Conservation (phyloP, 2,113 vertebrate genomes). For the Myanophis thanlyinensis region DNA sequence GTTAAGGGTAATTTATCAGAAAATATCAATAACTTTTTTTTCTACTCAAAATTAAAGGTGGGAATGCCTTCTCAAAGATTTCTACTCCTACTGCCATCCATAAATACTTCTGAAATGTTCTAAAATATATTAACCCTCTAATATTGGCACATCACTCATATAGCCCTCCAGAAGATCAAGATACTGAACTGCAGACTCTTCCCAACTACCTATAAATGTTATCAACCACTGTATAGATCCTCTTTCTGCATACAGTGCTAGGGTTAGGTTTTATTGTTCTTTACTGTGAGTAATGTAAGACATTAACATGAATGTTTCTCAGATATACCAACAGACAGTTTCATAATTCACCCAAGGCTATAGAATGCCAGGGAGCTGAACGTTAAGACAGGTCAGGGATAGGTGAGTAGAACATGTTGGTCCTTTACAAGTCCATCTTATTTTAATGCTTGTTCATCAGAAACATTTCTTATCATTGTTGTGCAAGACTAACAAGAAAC, state of each 20-base stretch:
- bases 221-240: not conserved
- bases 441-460: not conserved
- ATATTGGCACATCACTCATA: not conserved
- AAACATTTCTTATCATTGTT: not conserved
- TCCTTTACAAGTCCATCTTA: not conserved
- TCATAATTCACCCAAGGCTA: not conserved
- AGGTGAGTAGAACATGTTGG: not conserved
- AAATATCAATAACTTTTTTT: not conserved
- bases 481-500: not conserved
- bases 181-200: not conserved
- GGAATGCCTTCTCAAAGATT: not conserved
- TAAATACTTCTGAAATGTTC: not conserved
- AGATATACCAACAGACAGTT: not conserved
- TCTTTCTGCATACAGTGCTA: not conserved
- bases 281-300: not conserved
- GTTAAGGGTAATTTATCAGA: not conserved
- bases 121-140: not conserved
- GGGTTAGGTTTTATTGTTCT: not conserved
- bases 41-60: not conserved
- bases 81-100: not conserved
- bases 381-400: not conserved
- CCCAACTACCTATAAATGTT: not conserved
- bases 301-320: not conserved
- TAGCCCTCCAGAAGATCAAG: not conserved
- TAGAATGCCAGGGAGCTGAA: not conserved